Conservation (phyloP, 30 jellyfish, hydroid and myxozoan species). For the Haliclystus octoradiatus region DNA sequence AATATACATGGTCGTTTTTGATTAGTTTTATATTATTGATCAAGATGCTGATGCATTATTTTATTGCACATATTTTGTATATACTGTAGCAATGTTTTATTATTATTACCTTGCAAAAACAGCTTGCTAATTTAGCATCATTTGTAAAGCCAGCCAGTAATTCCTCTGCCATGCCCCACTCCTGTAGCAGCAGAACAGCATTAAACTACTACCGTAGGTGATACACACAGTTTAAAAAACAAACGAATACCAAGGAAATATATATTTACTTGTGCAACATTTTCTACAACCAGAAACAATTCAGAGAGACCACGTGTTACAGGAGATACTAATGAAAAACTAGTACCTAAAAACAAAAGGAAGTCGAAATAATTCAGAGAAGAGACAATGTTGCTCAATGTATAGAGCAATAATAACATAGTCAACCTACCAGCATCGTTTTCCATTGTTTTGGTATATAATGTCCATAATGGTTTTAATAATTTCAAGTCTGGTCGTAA, state of each 20-base stretch:
- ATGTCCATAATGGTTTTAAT: constrained; percentile 80
- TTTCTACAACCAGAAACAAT: constrained; percentile 77
- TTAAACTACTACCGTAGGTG: neutral
- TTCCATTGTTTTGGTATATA: constrained; percentile 71
- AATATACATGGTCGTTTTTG: too few species aligned
- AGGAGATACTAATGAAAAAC: constrained; percentile 81
- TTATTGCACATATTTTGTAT: too few species aligned
- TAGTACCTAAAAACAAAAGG: constrained; percentile 43
- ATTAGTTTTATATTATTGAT: too few species aligned
- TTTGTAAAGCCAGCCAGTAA: constrained; percentile 87
- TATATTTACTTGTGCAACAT: constrained; percentile 81
- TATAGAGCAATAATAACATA: neutral
- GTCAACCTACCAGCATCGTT: constrained; percentile 63
- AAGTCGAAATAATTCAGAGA: too few species aligned
- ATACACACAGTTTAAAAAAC: neutral
- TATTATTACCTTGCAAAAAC: constrained; percentile 61
- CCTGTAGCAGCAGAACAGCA: constrained; percentile 30
- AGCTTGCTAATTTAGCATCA: constrained; percentile 57
- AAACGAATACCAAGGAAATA: neutral
- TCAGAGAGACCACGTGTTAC: constrained; percentile 90
- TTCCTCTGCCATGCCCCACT: constrained; percentile 80
- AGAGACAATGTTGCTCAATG: neutral
- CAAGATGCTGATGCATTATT: too few species aligned
- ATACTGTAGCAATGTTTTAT: neutral
- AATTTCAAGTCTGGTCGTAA: constrained; percentile 64